These are phyloP conservation scores for Drosophila orena DNA, from an alignment of 1,140 invertebrate species.

Conservation along the genomic window DNA sequence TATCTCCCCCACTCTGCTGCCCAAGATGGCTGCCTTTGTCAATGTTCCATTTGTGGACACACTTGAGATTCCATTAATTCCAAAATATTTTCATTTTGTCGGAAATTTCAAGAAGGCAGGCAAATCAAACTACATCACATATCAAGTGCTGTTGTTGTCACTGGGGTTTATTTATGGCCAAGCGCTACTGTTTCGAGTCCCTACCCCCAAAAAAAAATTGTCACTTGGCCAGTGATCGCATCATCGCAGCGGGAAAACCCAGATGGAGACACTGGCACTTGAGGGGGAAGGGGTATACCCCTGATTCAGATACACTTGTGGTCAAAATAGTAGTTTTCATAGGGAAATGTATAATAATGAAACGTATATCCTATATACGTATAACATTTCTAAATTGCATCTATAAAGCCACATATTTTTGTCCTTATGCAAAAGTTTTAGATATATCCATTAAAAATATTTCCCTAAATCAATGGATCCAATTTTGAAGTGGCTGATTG, in stretches of 20 bases:
- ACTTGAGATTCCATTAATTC: constrained; percentile 82
- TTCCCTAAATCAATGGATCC: not conserved
- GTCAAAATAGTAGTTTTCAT: not conserved
- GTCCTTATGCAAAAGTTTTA: not conserved
- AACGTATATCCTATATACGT: too few relatives aligned
- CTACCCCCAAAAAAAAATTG: constrained; percentile 24
- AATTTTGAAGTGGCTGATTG: constrained; percentile 33
- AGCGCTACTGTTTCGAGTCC: constrained; percentile 54
- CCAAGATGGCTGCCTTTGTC: constrained; percentile 42
- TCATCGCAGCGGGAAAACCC: constrained; percentile 15
- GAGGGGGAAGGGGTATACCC: not conserved
- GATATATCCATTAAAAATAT: not conserved
- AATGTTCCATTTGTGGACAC: constrained; percentile 79
- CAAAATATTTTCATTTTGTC: constrained; percentile 67
- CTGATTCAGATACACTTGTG: not conserved
- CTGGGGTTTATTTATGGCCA: constrained; percentile 58
- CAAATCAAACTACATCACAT: constrained; percentile 40
- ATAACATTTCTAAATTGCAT: too few relatives aligned
- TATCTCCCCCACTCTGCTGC: constrained; percentile 8
- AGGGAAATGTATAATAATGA: not conserved
- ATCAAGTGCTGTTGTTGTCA: constrained; percentile 44
- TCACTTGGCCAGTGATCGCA: constrained; percentile 61
- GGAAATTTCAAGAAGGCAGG: constrained; percentile 29
- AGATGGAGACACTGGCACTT: not conserved
- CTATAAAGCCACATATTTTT: too few relatives aligned